Base-by-base conservation (phyloP, 2,888 invertebrate species). In the Protodeltote pygarga region DNA sequence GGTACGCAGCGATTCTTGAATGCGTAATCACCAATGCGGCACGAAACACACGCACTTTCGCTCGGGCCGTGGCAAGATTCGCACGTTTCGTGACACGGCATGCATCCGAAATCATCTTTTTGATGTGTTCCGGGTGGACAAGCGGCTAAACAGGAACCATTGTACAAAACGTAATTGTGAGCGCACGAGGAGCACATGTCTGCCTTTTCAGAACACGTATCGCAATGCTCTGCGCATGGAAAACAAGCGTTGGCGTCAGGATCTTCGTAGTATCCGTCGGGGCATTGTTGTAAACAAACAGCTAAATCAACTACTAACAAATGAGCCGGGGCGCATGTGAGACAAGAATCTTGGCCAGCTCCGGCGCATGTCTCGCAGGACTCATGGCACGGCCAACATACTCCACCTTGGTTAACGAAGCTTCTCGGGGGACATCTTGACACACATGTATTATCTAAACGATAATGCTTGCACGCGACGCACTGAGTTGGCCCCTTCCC, bases 311-410 rank as follows among this genome's bases (percentile, higher is more conserved):
- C 94, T 37, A 97, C 96, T 74, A 96, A 93, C 40, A 97, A 93
- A 80, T 97, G 96, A 29, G 96, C 96, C 0, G 96, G 96, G 0
- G 96, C 95, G 79, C 97, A 97, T 6, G 96, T 95, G 4, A 97
- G 89, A 71, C 97, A 97, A 35, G 96, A 96, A 77, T 96, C 96
- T 79, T 96, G 97, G 5, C 96, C 96, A 4, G 97, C 95, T 5
- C 97, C 97, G 6, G 96, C 97, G 78, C 98, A 98, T 10, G 96
- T 97, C 79, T 96, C 95, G 75, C 97, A 98, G 0, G 97, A 96
- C 73, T 97, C 96, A 77, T 97, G 97, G 65, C 98, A 98, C 0
- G 96, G 96, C 94, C 96, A 95, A 75, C 97, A 97, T 13, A 95
- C 94, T 10, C 95, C 96, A 24, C 95, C 95, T 68, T 95, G 95